Base-by-base conservation (phyloP, 2,888 invertebrate species). In the Cordilura impudica region DNA sequence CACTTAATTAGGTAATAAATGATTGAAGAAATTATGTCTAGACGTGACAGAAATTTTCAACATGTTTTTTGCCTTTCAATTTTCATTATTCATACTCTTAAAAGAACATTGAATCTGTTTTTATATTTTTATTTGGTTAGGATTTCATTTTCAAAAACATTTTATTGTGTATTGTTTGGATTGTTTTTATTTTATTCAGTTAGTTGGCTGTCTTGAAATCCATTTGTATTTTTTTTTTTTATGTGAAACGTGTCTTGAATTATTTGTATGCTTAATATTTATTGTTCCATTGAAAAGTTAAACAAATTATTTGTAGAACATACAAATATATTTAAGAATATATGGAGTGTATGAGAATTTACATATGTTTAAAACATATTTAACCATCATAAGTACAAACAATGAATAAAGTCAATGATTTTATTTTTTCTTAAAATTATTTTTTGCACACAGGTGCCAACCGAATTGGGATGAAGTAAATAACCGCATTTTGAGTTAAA, bases 1-100 rank as follows among this genome's bases (percentile, higher is more conserved):
- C 88, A 88, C 88, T 88, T 89, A 89, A 89, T 89, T 89, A 87
- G 86, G 87, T 88, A 88, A 88, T 89, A 88, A 88, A 89, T 88
- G 89, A 88, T 88, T 88, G 89, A 88, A 86, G 88, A 89, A 88
- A 89, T 89, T 88, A 89, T 88, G 88, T 89, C 88, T 89, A 88
- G 89, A 89, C 89, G 89, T 89, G 89, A 89, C 87, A 85, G 83
- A 85, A 87, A 89, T 88, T 86, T 84, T 85, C 21, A 84, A 88
- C 86, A 83, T 82, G 81, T 72, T 71, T 23, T 16, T 70, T 51
- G 58, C 26, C 19, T 12, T 23, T 26, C 14, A 16, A 7, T 19
- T 47, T 19, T 14, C 5, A 26, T 21, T 19, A 10, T 65, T 12
- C 8, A 16, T 53, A 21, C 23, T 6, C 3, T 56, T 23, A 4